Evolutionary conservation across 2,797 vertebrate species (phyloP).

Genomic region (Salmo trutta): DNA sequence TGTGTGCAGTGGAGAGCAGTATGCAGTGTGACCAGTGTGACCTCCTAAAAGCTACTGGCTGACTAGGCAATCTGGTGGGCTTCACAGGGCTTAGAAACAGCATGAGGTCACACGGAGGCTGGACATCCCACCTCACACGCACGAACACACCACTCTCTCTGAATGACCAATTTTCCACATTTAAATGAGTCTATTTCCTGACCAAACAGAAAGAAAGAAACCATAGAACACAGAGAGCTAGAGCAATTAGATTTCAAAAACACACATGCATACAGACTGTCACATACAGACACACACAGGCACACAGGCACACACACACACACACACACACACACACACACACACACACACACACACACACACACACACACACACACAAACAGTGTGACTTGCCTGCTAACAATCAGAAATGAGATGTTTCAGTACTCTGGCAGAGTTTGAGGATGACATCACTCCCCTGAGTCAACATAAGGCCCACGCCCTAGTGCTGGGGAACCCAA

Average conservation of each 20-base stretch:
- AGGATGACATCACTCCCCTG: neutral
- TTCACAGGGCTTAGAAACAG: constrained; percentile 46
- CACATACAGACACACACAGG: constrained; percentile 25
- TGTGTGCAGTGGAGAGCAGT: constrained; percentile 13
- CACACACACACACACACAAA: constrained; percentile 2
- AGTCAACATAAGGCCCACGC: constrained; percentile 47
- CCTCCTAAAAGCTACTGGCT: constrained; percentile 53
- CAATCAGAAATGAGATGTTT: neutral
- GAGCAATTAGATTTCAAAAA: constrained; percentile 15
- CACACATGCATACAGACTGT: constrained; percentile 6
- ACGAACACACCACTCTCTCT: constrained; percentile 25
- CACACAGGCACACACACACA: constrained; percentile 3
- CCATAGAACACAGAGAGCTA: constrained; percentile 32
- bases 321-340: neutral
- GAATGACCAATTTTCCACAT: constrained; percentile 52
- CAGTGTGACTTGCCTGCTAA: neutral
- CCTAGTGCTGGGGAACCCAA: constrained; percentile 33
- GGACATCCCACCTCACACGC: constrained; percentile 1
- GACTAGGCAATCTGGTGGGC: constrained; percentile 51
- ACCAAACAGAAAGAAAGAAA: constrained; percentile 56
- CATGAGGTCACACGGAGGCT: constrained; percentile 61
- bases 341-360: constrained; percentile 7
- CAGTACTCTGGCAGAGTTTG: neutral
- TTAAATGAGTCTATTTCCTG: constrained; percentile 45
- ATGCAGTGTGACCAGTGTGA: constrained; percentile 24